Base-by-base conservation (phyloP, 2,888 invertebrate species). In the Drosophila testacea region DNA sequence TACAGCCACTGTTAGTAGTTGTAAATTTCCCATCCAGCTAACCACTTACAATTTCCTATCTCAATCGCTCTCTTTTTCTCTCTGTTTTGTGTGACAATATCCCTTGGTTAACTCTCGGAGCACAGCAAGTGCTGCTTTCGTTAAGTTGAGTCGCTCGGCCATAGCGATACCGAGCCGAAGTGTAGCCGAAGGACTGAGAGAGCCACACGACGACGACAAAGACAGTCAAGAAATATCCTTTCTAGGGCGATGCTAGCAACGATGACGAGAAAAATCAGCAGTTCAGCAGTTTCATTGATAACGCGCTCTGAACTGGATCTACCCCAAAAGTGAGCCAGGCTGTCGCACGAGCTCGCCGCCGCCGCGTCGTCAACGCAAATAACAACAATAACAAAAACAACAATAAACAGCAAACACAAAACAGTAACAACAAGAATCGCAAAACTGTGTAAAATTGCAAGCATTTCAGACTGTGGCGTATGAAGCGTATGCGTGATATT, bases 271-370 rank as follows among this genome's bases (percentile, higher is more conserved):
- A 89, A 84, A 90, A 89, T 88, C 81, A 88, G 86, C 83, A 90
- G 90, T 86, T 90, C 76, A 88, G 84, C 90, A 90, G 90, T 90
- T 89, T 76, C 81, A 81, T 91, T 91, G 91, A 90, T 90, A 90
- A 89, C 91, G 90, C 79, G 91, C 81, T 83, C 65, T 90, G 90
- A 85, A 90, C 84, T 90, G 85, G 90, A 79, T 89, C 90, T 82
- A 69, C 70, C 70, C 77, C 62, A 68, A 64, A 30, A 42, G 47
- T 50, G 63, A 61, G 73, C 50, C 51, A 69, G 52, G 52, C 44
- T 56, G 41, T 42, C 65, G 62, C 65, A 75, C 79, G 76, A 69
- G 52, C 44, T 44, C 44, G 70, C 59, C 70, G 56, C 52, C 65
- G 70, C 67, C 66, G 63, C 48, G 51, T 39, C 60, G 56, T 48